Base-by-base conservation (phyloP, 2,113 vertebrate genomes). In the Rhinichthys klamathensis region DNA sequence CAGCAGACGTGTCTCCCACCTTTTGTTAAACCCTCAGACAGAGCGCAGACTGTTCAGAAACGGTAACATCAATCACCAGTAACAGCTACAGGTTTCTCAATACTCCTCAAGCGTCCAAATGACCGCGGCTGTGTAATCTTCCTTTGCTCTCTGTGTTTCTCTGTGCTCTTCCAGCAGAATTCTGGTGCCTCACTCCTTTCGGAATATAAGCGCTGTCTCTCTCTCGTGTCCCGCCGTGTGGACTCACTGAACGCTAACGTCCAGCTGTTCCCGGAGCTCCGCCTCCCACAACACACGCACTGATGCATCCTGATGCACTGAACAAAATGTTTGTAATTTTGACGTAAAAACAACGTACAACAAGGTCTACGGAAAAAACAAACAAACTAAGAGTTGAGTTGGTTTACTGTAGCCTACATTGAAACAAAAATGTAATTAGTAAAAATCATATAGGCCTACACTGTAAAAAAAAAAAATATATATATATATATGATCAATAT, bases 181-280 rank as follows among this genome's bases (percentile, higher is more conserved):
- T 32, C 7, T 21, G 27, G 25, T 10, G 46, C 46, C 27, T 76
- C n/a, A 3, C 25, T 54, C 25, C n/a, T 49, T 10, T 73, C 69
- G 38, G 69, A 44, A 7, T 23, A 73, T 9, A 38, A 11, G 21
- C 18, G 35, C 49, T 30, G 44, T 69, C 80, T 69, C 63, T 30
- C 27, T 82, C 80, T 69, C 63, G 80, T 69, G 60, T 81, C 61
- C 44, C 79, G 25, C 44, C 11, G 61, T 69, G 61, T 67, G 61
- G 44, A 51, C 41, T 41, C 41, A 41, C 15, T 69, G 61, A 81
- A 51, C 2, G 9, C 61, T 11, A 65, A 32, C 79, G 79, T 75
- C 82, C 86, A 87, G 86, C 82, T 87, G 86, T 87, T 87, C 46
- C 0, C 67, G 13, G 21, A 74, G 60, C 79, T 69, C 79, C 79